Evolutionary conservation across 1,140 invertebrate species (phyloP).

Genomic region (Drosophila equinoxialis): DNA sequence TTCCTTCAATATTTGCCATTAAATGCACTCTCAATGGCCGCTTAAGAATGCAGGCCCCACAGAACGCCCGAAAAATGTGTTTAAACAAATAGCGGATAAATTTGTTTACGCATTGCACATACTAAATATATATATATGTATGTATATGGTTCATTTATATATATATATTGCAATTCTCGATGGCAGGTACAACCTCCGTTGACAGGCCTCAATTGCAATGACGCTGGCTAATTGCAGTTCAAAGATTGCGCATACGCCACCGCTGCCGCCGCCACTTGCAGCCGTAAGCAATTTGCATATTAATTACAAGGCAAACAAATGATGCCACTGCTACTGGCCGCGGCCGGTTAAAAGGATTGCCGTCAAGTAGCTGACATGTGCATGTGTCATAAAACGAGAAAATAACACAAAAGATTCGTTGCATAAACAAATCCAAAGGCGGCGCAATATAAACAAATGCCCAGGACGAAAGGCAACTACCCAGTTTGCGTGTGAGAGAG

Average conservation of each 20-base stretch:
- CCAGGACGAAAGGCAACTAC: constrained; percentile 38
- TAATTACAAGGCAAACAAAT: constrained; percentile 54
- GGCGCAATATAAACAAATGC: constrained; percentile 61
- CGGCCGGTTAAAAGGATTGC: constrained; percentile 64
- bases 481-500: neutral
- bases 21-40: constrained; percentile 74
- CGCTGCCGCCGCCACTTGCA: neutral
- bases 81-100: constrained; percentile 65
- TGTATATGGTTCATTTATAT: neutral
- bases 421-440: constrained; percentile 66
- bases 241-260: constrained; percentile 73
- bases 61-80: constrained; percentile 39
- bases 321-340: constrained; percentile 4
- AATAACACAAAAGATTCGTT: constrained; percentile 44
- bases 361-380: constrained; percentile 63
- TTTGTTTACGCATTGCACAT: constrained; percentile 39
- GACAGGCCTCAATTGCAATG: constrained; percentile 37
- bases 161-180: neutral
- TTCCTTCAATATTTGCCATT: constrained; percentile 47
- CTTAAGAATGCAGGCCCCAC: constrained; percentile 64
- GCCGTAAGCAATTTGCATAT: constrained; percentile 60
- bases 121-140: neutral
- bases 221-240: constrained; percentile 63
- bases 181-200: constrained; percentile 26
- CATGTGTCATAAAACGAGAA: constrained; percentile 52